Base-by-base conservation (phyloP, 2,797 vertebrate species). In the Falco rusticolus region DNA sequence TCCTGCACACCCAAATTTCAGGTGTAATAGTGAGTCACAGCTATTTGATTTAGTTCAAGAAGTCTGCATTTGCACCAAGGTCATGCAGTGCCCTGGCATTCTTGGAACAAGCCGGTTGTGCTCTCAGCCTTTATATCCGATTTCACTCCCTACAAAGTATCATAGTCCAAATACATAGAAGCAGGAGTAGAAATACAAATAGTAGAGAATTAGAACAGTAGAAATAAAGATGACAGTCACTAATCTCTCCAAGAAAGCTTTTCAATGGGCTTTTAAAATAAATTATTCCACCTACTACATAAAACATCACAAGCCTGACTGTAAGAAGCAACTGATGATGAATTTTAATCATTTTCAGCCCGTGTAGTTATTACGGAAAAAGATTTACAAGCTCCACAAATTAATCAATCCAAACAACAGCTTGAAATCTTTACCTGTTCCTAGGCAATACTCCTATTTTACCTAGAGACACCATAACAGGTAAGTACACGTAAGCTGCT, bases 271-370 rank as follows among this genome's bases (percentile, higher is more conserved):
- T 84, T 87, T 80, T 47, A 47, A 54, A 85, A 80, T 51, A 89
- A 91, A 85, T 83, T 83, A 93, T 91, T 96, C 92, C 92, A 91
- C 90, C 92, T 96, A 93, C 88, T 69, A 48, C 53, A 77, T 54
- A 43, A 88, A 93, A 50, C 48, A 83, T 64, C 71, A 72, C 39
- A 90, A 80, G 71, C 29, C 10, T 39, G 60, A 51, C 79, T 88
- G 3, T 13, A 28, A 84, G 76, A 51, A 88, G 79, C 69, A 74
- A 48, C 33, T 60, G 64, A 90, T 3, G 6, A 57, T 43, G 34
- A 91, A 94, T 91, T 96, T 88, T 80, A 93, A 95, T 91, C 5
- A 43, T 80, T 83, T 93, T 83, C 85, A 74, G 65, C 63, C 63
- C n/a, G 39, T 5, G 28, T 90, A 88, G 93, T 95, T 83, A 93